Base-by-base conservation (phyloP, 2,797 vertebrate genomes). In the Macrochelys suwanniensis region DNA sequence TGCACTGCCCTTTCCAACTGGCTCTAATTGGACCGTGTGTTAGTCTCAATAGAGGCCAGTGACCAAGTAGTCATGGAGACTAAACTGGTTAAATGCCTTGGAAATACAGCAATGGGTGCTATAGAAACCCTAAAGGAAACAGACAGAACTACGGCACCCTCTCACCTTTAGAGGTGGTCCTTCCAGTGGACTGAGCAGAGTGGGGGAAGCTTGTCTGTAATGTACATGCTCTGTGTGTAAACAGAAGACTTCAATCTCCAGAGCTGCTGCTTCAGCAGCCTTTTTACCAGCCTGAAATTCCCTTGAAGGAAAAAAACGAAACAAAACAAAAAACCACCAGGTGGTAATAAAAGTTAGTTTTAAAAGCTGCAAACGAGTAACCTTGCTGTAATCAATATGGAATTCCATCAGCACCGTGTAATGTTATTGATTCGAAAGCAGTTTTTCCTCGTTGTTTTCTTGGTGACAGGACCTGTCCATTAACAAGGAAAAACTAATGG, bases 1-100 rank as follows among this genome's bases (percentile, higher is more conserved):
- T 81, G 93, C 9, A 68, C 78, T 86, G 71, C 56, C 94, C 9
- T 68, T 80, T 86, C 61, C 59, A 86, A 33, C 23, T 89, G 80
- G 31, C 86, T 5, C 53, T 15, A 3, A 81, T 16, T 81, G 53
- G 25, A 25, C 86, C 76, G 68, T 50, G 77, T 91, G 68, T 85
- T 83, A 79, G 2, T 8, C 25, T 57, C 85, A 94, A 26, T 0
- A 0, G 33, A 21, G 80, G 65, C 88, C 13, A 50, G 79, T 89
- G 80, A n/a, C 57, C 23, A 77, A 54, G 84, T 71, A 54, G 92
- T 31, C 79, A 47, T 50, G 68, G 79, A 95, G 85, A 53, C 80
- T 31, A 76, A 1, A 3, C n/a, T 37, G 37, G 15, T 51, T 80
- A 74, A 51, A 49, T 89, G 93, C 89, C 50, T 42, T 57, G 79